Base-by-base conservation (phyloP, 1,140 invertebrate genomes). In the Cataglyphis hispanica region DNA sequence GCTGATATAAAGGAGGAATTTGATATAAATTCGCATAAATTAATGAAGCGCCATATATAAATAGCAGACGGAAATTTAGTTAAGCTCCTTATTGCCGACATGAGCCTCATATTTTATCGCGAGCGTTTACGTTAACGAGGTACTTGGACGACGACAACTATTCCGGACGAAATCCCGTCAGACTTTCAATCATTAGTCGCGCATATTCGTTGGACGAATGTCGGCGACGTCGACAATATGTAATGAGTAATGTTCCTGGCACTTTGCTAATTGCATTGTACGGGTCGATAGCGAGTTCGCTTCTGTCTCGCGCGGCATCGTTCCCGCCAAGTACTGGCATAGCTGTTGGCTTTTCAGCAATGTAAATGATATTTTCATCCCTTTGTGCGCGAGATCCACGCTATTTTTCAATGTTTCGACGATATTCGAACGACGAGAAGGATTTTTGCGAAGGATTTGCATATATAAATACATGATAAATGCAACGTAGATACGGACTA, bases 261-360 rank as follows among this genome's bases (percentile, higher is more conserved):
- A 90, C 88, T 91, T 91, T 85, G 66, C 86, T 91, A 91, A 91
- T 91, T 91, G 90, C 84, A 74, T 85, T 69, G 69, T 74, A n/a
- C 46, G 60, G 61, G 86, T 84, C 74, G 70, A 84, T 66, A 77
- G 27, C 19, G 70, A 8, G 53, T 31, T 13, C 25, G 61, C 13
- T 50, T 11, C 37, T 46, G 50, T 69, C 40, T 56, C 69, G 46
- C 76, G 34, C 25, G 46, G 4, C 40, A 31, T 72, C 25, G 53
- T 74, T 74, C 31, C 22, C 37, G 53, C 37, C 25, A 74, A 46
- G 67, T 74, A 60, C 10, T 13, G 16, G 22, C 46, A 3, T 69
- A 19, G 43, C 64, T 3, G 19, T 7, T 37, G 22, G n/a, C 25
- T 37, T 27, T 56, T 70, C 34, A 50, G 0, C 56, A 27, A 27